A percentile compares a stretch with the other conserved stretches of the same genome.
Evolutionary conservation across 2,113 vertebrate species (phyloP).

Genomic region (Chaetodon trifascialis): DNA sequence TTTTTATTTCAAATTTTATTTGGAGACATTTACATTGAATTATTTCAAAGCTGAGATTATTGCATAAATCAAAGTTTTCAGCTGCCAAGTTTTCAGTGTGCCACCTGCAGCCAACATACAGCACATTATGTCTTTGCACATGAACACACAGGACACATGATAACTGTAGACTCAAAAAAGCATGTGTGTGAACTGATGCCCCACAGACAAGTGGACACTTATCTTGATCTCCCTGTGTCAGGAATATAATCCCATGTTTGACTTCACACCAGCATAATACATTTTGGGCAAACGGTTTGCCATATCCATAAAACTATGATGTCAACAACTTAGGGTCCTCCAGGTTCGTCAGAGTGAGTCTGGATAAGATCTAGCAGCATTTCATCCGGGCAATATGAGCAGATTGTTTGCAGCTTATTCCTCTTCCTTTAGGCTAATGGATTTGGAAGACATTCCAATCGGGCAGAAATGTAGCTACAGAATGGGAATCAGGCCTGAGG

Average conservation of each 20-base stretch:
- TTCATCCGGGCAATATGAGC: conserved; percentile 61
- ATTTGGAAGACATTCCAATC: conserved; percentile 81
- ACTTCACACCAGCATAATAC: background rate
- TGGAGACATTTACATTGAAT: background rate
- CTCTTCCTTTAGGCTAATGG: conserved; percentile 78
- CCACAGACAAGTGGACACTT: background rate
- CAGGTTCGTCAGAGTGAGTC: conserved; percentile 39
- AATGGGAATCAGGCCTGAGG: conserved; percentile 80
- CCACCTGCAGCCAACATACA: conserved; percentile 60
- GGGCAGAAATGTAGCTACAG: conserved; percentile 77
- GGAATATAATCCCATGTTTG: conserved; percentile 28
- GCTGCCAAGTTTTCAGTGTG: conserved; percentile 33
- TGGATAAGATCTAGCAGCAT: conserved; percentile 61
- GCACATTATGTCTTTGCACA: conserved; percentile 27
- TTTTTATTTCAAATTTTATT: background rate
- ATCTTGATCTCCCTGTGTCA: conserved; percentile 6
- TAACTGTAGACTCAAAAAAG: conserved; percentile 3
- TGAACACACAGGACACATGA: conserved; percentile 12
- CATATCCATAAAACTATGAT: conserved; percentile 34
- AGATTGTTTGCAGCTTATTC: conserved; percentile 75
- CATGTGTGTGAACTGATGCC: background rate
- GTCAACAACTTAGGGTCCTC: conserved; percentile 19
- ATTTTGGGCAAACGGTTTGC: conserved; percentile 5
- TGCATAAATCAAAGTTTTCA: conserved; percentile 48
- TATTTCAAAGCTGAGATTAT: background rate